Evolutionary conservation across 92 coral and sea anemone genomes (phyloP), one percentile per base, ranked within the genome.

Genomic region (Epizoanthus stellaris): DNA sequence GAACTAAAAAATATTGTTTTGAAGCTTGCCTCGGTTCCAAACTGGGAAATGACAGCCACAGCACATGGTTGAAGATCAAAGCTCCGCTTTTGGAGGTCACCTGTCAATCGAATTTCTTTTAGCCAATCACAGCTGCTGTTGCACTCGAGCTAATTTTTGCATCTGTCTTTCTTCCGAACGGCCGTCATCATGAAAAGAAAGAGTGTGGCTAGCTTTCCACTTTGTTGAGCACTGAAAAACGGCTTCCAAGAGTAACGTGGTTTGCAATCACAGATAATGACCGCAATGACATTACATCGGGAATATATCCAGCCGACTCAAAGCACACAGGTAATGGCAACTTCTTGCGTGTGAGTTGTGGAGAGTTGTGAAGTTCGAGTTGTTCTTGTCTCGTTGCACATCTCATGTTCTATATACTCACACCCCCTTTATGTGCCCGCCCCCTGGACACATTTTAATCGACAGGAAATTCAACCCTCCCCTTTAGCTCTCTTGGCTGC

Each of bases 351-450:
- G 75, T 75, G 39, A 34, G 66, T 38, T 36, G 75, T 68, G 79
- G 81, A 57, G 79, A 57, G 38, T 75, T 80, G 53, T 75, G 66
- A 59, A 16, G 36, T 52, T 88, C 54, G 91, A 84, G 88, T 83
- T 42, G 87, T 62, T 43, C 80, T 85, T 71, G 88, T 92, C 71
- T 89, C 89, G 91, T 94, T 94, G 93, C 92, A 87, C 87, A 87
- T 85, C 93, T 87, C 91, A 89, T 85, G 93, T 92, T 94, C 92
- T 90, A 76, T 61, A 88, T 89, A 93, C 97, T 93, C 97, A 93
- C 97, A 93, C 97, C 97, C 99, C 98, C 88, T 94, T 96, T 89
- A 95, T 94, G 95, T 98, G 93, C 97, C 99, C 99, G 98, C 98
- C 99, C 99, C 99, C 91, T 98, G 86, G 90, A 70, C 91, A 90